Evolutionary conservation across 2,797 vertebrate genomes (phyloP).

Genomic region (Malacoctenus gilli): DNA sequence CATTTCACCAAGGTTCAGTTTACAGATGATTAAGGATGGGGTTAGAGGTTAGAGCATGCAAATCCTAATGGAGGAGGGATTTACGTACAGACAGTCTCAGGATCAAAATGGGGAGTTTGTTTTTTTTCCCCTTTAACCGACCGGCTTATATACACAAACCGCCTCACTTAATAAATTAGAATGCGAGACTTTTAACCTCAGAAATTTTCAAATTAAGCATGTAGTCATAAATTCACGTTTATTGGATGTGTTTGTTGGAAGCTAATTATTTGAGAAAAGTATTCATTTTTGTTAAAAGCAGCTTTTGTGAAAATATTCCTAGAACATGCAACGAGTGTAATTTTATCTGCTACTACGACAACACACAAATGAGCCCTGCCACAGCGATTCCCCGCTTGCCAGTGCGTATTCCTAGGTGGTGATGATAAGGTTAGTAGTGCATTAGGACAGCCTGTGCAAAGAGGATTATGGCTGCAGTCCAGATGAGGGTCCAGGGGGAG

Average conservation of each 20-base stretch:
- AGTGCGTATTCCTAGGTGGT: conserved; percentile 34
- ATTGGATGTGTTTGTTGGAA: too few species aligned
- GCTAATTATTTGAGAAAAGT: too few species aligned
- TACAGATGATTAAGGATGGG: conserved; percentile 6
- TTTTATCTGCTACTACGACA: neutral
- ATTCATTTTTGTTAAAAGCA: neutral
- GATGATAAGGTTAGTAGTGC: conserved; percentile 50
- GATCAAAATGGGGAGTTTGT: conserved; percentile 4
- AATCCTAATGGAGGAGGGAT: conserved; percentile 7
- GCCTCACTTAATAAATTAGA: too few species aligned
- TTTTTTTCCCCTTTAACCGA: neutral
- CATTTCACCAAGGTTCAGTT: neutral
- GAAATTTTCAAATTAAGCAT: too few species aligned
- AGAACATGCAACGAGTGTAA: neutral
- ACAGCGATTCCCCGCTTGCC: conserved; percentile 7
- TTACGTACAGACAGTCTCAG: neutral
- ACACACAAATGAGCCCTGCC: conserved; percentile 2
- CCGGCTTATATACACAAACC: neutral
- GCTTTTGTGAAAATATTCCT: neutral
- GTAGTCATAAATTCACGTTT: too few species aligned
- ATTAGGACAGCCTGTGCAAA: conserved; percentile 66
- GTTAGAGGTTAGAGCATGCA: neutral
- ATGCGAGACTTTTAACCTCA: too few species aligned
- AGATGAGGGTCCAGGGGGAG: conserved; percentile 53
- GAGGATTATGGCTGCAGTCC: conserved; percentile 74